A percentile compares a stretch with the other conserved stretches of the same genome.
Conservation (phyloP, 2,113 vertebrate genomes). For the Rousettus leschenaultii region DNA sequence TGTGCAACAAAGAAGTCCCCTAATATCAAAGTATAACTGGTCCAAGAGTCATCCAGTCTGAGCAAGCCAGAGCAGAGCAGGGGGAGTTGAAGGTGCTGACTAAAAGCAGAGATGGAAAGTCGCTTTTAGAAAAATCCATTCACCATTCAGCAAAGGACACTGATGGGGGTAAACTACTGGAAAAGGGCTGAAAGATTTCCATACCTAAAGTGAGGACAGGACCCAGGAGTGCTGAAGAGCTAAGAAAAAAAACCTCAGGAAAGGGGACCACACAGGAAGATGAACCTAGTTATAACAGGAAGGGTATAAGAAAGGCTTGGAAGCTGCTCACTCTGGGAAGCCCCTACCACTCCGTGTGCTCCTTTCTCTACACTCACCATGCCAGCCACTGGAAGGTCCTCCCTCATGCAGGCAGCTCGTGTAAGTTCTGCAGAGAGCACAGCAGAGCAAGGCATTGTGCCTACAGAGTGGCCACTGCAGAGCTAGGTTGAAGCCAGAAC, state of each 20-base stretch:
- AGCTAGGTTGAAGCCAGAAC: neutral
- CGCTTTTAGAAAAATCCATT: neutral
- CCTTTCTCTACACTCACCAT: neutral
- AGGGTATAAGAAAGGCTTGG: neutral
- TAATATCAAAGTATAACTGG: too few relatives aligned
- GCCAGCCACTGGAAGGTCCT: neutral
- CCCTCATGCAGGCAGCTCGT: neutral
- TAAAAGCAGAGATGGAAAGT: neutral
- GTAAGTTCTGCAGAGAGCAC: neutral
- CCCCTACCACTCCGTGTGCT: neutral
- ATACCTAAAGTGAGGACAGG: neutral
- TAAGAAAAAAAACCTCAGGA: neutral
- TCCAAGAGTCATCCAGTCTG: neutral
- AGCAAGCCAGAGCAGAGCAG: neutral
- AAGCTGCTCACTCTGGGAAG: neutral
- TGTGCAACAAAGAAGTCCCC: neutral
- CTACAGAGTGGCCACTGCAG: neutral
- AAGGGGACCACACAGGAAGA: neutral
- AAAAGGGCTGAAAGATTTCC: neutral
- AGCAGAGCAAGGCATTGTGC: neutral
- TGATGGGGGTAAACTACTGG: neutral
- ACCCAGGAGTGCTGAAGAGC: neutral
- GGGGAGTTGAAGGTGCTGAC: neutral
- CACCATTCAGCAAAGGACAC: neutral
- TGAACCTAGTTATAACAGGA: neutral